These are phyloP conservation scores for Prionailurus bengalensis DNA, from an alignment of 2,113 vertebrate genomes.

Conservation along the genomic window DNA sequence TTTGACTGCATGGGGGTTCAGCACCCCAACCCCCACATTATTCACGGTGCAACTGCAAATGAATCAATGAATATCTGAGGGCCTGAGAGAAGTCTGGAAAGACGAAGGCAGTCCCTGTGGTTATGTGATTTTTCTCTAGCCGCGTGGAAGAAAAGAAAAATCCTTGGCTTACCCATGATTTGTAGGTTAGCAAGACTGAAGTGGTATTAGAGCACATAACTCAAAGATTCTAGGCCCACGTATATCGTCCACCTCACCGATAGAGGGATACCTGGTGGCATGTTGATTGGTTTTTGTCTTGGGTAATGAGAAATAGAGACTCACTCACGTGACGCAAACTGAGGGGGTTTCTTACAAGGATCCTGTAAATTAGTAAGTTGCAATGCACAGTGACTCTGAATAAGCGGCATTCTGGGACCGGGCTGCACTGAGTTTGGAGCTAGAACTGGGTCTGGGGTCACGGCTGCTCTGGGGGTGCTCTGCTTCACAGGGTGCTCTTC, in stretches of 20 bases:
- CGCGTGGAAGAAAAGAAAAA: background rate
- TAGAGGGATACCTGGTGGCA: background rate
- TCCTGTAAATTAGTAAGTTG: background rate
- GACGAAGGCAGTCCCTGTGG: background rate
- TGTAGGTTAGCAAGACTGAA: too few species aligned
- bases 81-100: background rate
- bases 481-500: background rate
- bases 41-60: background rate
- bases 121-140: background rate
- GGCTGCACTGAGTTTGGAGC: background rate
- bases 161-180: background rate
- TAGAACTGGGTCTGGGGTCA: background rate
- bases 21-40: background rate
- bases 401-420: background rate
- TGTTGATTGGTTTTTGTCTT: background rate
- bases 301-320: background rate
- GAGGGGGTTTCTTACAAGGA: background rate
- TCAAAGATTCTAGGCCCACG: background rate
- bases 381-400: background rate
- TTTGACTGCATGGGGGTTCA: background rate
- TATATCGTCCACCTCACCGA: too few species aligned
- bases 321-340: background rate
- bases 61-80: background rate
- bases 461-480: background rate
- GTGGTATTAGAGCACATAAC: background rate